Percentiles rank a stretch among this genome's conserved stretches.
phyloP scores from a whole-genome alignment of 2,113 vertebrate genomes.

The Pristiophorus japonicus region DNA sequence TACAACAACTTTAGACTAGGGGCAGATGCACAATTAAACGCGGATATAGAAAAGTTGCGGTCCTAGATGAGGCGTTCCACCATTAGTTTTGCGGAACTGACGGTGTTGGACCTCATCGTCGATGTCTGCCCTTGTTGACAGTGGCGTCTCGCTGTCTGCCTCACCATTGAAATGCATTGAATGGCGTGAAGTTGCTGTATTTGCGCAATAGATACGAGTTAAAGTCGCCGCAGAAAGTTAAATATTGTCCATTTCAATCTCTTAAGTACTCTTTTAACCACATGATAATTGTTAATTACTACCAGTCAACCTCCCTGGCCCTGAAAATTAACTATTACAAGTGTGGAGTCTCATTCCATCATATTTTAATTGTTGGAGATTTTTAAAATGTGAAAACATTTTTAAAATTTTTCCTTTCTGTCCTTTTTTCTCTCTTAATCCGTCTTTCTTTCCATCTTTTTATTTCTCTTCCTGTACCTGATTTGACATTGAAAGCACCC shows the following conservation, averaged over 20 bases:
- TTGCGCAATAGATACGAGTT: not conserved
- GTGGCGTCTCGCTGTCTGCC: not conserved
- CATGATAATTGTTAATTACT: not conserved
- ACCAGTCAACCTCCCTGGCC: not conserved
- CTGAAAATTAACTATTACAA: not conserved
- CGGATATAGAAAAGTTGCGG: not conserved
- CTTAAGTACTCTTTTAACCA: not conserved
- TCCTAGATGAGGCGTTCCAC: not conserved
- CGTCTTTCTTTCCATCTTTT: not conserved
- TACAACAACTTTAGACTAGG: not conserved
- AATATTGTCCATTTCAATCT: not conserved
- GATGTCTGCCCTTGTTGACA: too few species aligned
- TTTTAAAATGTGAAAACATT: not conserved
- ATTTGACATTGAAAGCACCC: not conserved
- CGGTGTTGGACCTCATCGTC: too few species aligned
- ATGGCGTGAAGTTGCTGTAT: not conserved
- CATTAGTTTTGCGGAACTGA: not conserved
- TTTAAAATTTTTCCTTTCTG: not conserved
- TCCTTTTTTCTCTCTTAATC: not conserved
- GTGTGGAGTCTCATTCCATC: not conserved
- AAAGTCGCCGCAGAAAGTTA: not conserved
- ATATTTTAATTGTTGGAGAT: not conserved
- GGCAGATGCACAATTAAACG: not conserved
- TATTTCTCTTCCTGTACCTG: not conserved
- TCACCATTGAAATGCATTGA: not conserved